phyloP scores from a whole-genome alignment of 2,113 vertebrate species.

The Sisor rabdophorus region DNA sequence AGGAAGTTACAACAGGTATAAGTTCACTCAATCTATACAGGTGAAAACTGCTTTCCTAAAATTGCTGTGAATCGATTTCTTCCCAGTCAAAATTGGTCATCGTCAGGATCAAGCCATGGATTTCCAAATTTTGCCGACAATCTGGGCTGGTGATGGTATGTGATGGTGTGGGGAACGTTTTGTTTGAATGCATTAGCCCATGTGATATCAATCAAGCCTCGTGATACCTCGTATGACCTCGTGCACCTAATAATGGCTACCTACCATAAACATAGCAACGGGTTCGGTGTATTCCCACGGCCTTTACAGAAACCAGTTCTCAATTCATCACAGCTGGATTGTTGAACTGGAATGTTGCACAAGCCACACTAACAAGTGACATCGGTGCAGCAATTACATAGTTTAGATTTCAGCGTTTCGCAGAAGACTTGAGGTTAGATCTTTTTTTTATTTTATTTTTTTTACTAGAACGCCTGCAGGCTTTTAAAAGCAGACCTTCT shows the following conservation, averaged over 20 bases:
- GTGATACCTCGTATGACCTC: background rate
- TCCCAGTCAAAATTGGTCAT: background rate
- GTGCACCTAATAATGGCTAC: background rate
- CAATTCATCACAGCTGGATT: too few species aligned
- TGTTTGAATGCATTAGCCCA: background rate
- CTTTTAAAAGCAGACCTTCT: background rate
- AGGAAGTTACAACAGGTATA: background rate
- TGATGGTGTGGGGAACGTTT: background rate
- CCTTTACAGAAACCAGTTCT: too few species aligned
- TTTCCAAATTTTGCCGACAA: background rate
- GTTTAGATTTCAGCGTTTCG: background rate
- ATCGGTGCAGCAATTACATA: too few species aligned
- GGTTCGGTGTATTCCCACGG: too few species aligned
- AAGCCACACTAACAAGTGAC: too few species aligned
- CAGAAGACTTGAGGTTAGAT: background rate
- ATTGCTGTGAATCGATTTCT: background rate
- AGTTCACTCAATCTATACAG: background rate
- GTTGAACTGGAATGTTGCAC: too few species aligned
- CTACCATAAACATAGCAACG: background rate
- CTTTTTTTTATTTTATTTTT: background rate
- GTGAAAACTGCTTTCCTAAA: background rate
- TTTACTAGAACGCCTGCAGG: background rate
- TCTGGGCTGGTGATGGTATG: background rate
- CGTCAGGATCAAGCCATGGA: background rate
- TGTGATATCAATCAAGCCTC: background rate